phyloP scores from a whole-genome alignment of 2,797 vertebrate genomes.

The Arvicola amphibius region DNA sequence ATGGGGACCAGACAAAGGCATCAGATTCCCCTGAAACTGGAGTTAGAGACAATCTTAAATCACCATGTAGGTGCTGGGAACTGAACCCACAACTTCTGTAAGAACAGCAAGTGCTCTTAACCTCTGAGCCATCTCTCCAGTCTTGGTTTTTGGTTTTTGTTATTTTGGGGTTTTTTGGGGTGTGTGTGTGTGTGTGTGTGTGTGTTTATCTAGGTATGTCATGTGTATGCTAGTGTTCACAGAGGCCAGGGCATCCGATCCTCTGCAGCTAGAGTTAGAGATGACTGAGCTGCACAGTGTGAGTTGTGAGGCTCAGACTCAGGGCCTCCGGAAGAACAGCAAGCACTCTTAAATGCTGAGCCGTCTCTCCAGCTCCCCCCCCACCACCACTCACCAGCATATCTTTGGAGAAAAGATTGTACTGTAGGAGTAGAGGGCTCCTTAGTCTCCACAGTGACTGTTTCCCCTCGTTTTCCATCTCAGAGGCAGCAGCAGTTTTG shows the following conservation, averaged over 20 bases:
- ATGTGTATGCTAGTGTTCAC: neutral
- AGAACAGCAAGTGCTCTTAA: neutral
- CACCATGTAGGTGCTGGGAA: neutral
- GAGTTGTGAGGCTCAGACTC: neutral
- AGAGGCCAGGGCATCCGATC: neutral
- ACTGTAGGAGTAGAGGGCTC: neutral
- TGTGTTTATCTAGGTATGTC: neutral
- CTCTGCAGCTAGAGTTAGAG: neutral
- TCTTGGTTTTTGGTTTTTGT: neutral
- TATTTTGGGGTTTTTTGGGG: too few species aligned
- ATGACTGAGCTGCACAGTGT: neutral
- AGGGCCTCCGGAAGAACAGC: neutral
- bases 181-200: neutral
- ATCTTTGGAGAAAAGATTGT: neutral
- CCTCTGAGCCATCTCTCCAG: neutral
- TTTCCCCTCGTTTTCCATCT: neutral
- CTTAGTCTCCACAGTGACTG: neutral
- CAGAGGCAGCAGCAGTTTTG: neutral
- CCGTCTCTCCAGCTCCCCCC: neutral
- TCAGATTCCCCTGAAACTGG: neutral
- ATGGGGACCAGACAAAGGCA: neutral
- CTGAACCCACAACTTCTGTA: neutral
- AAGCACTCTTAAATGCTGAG: neutral
- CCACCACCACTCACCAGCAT: neutral
- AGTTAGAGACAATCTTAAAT: neutral